Evolutionary conservation across 1,140 invertebrate species (phyloP), one percentile per base, ranked within the genome.

Genomic region (Anastatus disparis): DNA sequence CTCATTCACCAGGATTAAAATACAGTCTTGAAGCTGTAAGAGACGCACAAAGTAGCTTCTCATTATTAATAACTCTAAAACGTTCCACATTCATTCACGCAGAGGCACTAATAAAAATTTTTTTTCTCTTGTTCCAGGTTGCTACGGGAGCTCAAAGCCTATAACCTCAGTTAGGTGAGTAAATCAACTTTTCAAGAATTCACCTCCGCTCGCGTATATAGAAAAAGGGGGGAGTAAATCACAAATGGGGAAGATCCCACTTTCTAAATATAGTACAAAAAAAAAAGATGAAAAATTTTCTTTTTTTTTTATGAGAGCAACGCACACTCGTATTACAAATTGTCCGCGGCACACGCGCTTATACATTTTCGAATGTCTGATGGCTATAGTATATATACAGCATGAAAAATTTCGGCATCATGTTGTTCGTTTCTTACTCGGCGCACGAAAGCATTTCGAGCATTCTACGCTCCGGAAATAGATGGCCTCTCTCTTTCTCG

Each of bases 111-210:
- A n/a, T n/a, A n/a, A n/a, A n/a, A n/a, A n/a, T n/a, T n/a, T n/a
- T n/a, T n/a, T n/a, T n/a, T n/a, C n/a, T 69, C 8, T 53, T 13
- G 6, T 70, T 70, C 27, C 40, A 70, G 68, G 26, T 42, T 53
- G 40, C 50, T 35, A 46, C 48, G 56, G 26, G 20, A 61, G 59
- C 48, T 62, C 38, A 22, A 53, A 58, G 42, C 26, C 35, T 17
- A 61, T 22, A 2, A 4, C 17, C 22, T 38, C 12, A 2, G 6
- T 10, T 68, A 63, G 50, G 68, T 70, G 15, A 70, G 67, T 70
- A 63, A 70, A 63, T 52, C n/a, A 52, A 26, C n/a, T 12, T 35
- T 38, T 8, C 48, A 40, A 9, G 17, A 50, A 40, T 50, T 67
- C 26, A 29, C 20, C n/a, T 4, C 1, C 31, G 9, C 2, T 10